Percentiles rank a stretch among this genome's conserved stretches.
Conservation (phyloP, 2,113 vertebrate genomes). For the Motacilla tschutschensis region DNA sequence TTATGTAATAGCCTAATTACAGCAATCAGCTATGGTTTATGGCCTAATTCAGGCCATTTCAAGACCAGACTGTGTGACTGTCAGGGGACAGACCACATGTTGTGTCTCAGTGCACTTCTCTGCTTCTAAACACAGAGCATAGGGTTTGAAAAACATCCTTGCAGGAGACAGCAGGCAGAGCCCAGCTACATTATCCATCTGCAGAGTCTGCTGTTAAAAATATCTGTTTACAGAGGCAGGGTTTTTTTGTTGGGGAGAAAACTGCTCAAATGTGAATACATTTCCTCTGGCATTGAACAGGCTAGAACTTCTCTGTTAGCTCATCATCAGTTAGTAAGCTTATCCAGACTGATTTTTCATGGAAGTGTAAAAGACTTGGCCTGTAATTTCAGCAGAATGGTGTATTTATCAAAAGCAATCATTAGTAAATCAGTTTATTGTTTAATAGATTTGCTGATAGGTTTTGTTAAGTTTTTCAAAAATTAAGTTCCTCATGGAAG, state of each 20-base stretch:
- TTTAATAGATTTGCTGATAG: neutral
- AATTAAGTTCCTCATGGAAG: neutral
- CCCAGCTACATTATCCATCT: neutral
- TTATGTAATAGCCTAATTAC: neutral
- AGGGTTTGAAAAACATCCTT: neutral
- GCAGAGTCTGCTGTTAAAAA: neutral
- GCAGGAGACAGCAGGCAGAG: neutral
- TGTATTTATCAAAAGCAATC: neutral
- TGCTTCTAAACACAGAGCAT: neutral
- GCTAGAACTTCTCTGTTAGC: neutral
- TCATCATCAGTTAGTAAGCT: neutral
- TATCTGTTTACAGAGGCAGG: neutral
- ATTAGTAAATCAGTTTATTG: neutral
- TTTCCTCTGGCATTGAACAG: neutral
- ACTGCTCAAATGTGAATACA: neutral
- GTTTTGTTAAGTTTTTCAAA: neutral
- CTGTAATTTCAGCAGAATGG: neutral
- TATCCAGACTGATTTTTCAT: neutral
- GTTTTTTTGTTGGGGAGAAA: neutral
- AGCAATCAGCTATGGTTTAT: neutral
- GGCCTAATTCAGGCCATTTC: neutral
- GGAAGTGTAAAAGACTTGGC: neutral
- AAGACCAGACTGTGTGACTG: neutral
- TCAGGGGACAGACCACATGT: rapidly evolving
- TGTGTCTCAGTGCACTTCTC: neutral